A percentile compares a stretch with the other conserved stretches of the same genome.
Conservation (phyloP, 2,797 vertebrate genomes). For the Lutjanus campechanus region DNA sequence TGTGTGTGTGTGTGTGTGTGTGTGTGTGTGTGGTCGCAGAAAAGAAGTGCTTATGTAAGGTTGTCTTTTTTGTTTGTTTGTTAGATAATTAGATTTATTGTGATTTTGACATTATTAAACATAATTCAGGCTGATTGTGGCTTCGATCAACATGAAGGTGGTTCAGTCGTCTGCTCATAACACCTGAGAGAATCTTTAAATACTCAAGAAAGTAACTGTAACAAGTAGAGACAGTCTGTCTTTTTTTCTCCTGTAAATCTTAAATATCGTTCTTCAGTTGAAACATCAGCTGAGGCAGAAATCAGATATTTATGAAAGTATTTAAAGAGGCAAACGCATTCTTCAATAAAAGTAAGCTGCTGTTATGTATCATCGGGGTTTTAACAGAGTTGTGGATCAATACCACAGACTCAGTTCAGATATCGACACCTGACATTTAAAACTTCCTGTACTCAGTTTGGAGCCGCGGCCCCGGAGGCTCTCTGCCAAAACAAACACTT, state of each 20-base stretch:
- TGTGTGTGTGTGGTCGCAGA: neutral
- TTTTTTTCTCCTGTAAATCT: too few relatives aligned
- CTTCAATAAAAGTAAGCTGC: neutral
- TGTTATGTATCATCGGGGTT: neutral
- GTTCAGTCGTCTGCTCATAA: neutral
- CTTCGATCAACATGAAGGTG: too few relatives aligned
- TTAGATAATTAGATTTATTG: neutral
- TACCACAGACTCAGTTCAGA: neutral
- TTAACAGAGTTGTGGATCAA: neutral
- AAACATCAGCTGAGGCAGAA: neutral
- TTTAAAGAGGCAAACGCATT: neutral
- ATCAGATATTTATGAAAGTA: neutral
- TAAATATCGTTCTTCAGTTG: neutral
- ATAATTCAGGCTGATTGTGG: neutral
- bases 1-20: neutral
- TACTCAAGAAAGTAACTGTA: neutral
- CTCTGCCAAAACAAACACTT: neutral
- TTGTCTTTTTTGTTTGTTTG: neutral
- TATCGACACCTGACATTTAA: neutral
- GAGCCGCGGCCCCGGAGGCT: neutral
- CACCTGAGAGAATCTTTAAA: neutral
- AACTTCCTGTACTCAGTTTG: neutral
- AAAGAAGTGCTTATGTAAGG: neutral
- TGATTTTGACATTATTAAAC: neutral
- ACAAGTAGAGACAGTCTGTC: neutral